Evolutionary conservation across 2,888 invertebrate genomes (phyloP).

Genomic region (Pemphredon lugubris): DNA sequence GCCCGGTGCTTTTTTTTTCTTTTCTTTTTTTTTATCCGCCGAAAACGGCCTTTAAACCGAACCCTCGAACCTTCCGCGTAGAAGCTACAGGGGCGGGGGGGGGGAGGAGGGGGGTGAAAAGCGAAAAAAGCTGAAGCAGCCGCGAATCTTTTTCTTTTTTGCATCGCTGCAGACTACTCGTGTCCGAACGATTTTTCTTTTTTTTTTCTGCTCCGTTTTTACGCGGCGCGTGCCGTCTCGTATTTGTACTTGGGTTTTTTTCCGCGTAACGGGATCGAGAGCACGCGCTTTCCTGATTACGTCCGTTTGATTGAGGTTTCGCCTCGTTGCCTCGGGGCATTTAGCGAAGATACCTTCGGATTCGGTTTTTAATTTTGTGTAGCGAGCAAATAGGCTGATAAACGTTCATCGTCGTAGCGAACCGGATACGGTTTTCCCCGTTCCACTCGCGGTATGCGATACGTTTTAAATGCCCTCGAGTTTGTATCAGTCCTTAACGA

Average conservation of each 20-base stretch:
- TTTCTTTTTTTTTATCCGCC: constrained; percentile 68
- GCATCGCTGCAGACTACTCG: constrained; percentile 56
- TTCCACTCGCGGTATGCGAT: no score
- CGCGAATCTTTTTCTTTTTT: constrained; percentile 56
- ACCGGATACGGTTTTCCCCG: no score
- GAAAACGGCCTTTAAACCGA: constrained; percentile 73
- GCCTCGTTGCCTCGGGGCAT: constrained; percentile 18
- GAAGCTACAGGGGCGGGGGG: constrained; percentile 31
- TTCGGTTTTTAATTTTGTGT: constrained; percentile 30
- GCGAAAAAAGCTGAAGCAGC: constrained; percentile 60
- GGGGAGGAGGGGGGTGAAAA: no score
- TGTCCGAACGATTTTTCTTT: constrained; percentile 57
- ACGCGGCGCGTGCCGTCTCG: constrained; percentile 46
- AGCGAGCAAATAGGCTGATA: constrained; percentile 2
- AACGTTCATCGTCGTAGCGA: no score
- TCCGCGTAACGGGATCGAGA: constrained; percentile 51
- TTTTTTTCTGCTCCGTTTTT: constrained; percentile 57
- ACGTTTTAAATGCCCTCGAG: no score
- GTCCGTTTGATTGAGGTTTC: constrained; percentile 46
- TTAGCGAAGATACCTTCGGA: not conserved
- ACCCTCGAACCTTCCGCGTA: constrained; percentile 59
- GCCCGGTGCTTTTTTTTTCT: no score
- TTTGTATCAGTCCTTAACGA: no score
- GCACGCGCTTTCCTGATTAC: constrained; percentile 39
- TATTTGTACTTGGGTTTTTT: constrained; percentile 48